Evolutionary conservation across 2,888 invertebrate genomes (phyloP).

Genomic region (Zygogramma bicolorata): DNA sequence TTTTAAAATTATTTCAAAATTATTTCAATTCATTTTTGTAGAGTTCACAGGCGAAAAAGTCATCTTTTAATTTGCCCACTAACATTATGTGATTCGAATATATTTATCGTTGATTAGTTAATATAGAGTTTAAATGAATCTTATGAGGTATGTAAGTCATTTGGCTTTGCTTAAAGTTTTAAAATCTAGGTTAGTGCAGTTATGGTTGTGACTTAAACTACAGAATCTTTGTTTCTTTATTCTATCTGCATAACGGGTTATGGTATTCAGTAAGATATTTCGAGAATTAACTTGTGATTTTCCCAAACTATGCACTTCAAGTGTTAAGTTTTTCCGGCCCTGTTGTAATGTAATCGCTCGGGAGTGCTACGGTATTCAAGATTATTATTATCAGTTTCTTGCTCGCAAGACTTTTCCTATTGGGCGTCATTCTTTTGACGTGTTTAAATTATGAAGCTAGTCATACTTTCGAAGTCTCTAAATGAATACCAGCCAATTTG

Average conservation of each 20-base stretch:
- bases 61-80: slow-evolving; percentile 15
- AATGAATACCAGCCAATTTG: slow-evolving; percentile 3
- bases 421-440: too few species aligned
- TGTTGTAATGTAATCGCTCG: too few species aligned
- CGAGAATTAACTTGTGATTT: neutral
- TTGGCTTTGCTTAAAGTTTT: slow-evolving; percentile 48
- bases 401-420: too few species aligned
- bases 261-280: neutral
- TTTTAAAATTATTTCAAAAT: neutral
- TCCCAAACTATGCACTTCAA: neutral
- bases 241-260: neutral
- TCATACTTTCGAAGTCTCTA: neutral
- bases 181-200: slow-evolving; percentile 47
- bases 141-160: slow-evolving; percentile 47
- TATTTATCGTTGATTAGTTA: slow-evolving; percentile 53
- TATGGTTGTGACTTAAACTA: slow-evolving; percentile 52
- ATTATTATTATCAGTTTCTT: too few species aligned
- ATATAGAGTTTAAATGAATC: slow-evolving; percentile 49
- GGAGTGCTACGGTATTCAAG: too few species aligned
- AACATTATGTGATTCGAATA: slow-evolving; percentile 38
- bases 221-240: slow-evolving; percentile 22
- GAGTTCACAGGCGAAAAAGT: neutral
- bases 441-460: neutral
- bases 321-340: too few species aligned
- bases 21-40: slow-evolving; percentile 1